Evolutionary conservation across 2,888 invertebrate species (phyloP).

Genomic region (Pandemis corylana): DNA sequence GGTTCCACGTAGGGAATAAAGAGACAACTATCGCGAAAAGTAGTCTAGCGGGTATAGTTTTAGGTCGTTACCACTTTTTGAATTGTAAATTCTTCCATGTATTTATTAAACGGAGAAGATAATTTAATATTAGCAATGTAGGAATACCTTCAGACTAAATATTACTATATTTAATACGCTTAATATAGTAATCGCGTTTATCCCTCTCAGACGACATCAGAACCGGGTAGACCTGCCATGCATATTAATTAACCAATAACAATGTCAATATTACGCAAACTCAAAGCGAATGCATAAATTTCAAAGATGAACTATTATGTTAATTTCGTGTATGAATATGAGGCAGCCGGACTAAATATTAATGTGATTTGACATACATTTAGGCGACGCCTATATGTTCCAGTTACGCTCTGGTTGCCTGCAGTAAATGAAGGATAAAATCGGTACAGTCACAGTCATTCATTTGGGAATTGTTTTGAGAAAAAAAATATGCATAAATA

Average conservation of each 20-base stretch:
- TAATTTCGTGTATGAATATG: constrained; percentile 10
- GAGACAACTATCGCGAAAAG: too few species aligned
- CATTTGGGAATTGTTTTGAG: too few species aligned
- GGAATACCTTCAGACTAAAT: background rate
- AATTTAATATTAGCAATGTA: background rate
- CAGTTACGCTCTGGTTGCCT: background rate
- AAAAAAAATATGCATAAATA: too few species aligned
- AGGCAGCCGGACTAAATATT: background rate
- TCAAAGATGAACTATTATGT: constrained; percentile 8
- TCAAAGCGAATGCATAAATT: constrained; percentile 17
- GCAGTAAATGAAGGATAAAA: background rate
- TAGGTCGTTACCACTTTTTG: too few species aligned
- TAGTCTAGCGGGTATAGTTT: too few species aligned
- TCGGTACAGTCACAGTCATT: too few species aligned
- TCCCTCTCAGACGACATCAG: constrained; percentile 26
- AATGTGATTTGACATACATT: background rate
- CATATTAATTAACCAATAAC: constrained; percentile 35
- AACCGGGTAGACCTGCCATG: constrained; percentile 13
- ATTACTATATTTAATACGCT: background rate
- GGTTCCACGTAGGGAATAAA: too few species aligned
- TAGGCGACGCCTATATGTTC: background rate
- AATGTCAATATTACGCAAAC: constrained; percentile 15
- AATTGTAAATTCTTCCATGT: too few species aligned
- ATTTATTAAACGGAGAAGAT: background rate
- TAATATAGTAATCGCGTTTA: constrained; percentile 21